Percentiles rank a stretch among this genome's conserved stretches.
Evolutionary conservation across 2,888 invertebrate genomes (phyloP).

Genomic region (Malthinus flaveolus): DNA sequence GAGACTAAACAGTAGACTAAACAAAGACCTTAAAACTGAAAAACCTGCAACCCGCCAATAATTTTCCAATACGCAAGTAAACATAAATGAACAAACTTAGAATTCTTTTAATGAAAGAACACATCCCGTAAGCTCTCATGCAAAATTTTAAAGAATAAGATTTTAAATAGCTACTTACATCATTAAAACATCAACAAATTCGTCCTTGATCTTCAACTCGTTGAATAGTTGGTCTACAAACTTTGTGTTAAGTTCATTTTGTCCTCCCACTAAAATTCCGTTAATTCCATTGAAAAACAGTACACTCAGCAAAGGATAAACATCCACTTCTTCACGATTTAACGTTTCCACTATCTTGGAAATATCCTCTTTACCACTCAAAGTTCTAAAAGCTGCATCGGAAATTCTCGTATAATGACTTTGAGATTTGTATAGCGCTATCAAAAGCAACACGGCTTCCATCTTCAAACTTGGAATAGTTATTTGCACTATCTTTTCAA

Average conservation of each 20-base stretch:
- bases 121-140: background rate
- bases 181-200: conserved; percentile 61
- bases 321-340: conserved; percentile 59
- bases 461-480: conserved; percentile 58
- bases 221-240: conserved; percentile 64
- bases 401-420: conserved; percentile 57
- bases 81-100: background rate
- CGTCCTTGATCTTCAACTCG: conserved; percentile 62
- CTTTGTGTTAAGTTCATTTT: conserved; percentile 55
- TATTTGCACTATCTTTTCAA: conserved; percentile 62
- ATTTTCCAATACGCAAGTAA: no score
- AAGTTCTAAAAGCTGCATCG: conserved; percentile 57
- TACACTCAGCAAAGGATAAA: conserved; percentile 61
- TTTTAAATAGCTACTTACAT: conserved; percentile 55
- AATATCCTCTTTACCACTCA: conserved; percentile 57
- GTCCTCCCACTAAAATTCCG: conserved; percentile 57
- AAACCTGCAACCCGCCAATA: no score
- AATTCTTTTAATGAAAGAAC: background rate
- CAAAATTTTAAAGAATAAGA: background rate
- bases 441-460: conserved; percentile 67
- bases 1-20: no score
- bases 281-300: conserved; percentile 60
- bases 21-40: no score
- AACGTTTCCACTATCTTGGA: conserved; percentile 58
- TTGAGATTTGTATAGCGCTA: conserved; percentile 66